Evolutionary conservation across 2,888 invertebrate genomes (phyloP).

Genomic region (Drosophila seclusa): DNA sequence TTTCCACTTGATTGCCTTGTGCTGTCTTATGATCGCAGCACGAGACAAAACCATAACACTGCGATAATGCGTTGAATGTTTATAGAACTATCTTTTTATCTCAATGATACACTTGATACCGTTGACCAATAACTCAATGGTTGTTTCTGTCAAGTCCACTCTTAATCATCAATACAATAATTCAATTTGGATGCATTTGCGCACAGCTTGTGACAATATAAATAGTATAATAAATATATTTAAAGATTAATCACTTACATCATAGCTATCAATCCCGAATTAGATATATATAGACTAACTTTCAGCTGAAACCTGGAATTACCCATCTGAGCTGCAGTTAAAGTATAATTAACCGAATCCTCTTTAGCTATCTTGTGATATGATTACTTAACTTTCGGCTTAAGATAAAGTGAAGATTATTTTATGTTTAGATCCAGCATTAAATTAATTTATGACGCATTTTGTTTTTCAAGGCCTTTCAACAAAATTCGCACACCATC

Average conservation of each 20-base stretch:
- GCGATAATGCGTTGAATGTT: conserved; percentile 28
- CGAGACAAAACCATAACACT: conserved; percentile 16
- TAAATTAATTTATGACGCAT: not conserved
- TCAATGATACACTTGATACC: conserved; percentile 10
- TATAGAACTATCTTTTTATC: not conserved
- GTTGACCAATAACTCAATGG: conserved; percentile 14
- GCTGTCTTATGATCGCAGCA: conserved; percentile 40
- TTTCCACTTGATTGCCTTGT: conserved; percentile 63
- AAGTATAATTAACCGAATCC: not conserved
- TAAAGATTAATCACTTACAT: not conserved
- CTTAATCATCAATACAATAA: not conserved
- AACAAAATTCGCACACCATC: not conserved
- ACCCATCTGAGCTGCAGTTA: not conserved
- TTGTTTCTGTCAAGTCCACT: not conserved
- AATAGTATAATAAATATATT: not conserved
- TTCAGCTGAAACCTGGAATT: not conserved
- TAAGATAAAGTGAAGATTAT: not conserved
- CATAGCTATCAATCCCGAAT: not conserved
- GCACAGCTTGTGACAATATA: not conserved
- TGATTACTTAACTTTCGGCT: not conserved
- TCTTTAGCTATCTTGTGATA: not conserved
- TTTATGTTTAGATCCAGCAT: not conserved
- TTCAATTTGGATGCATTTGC: not conserved
- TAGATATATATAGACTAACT: not conserved
- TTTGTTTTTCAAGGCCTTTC: not conserved